Evolutionary conservation across 1,140 invertebrate species (phyloP).

Genomic region (Hydropsyche tenuis): DNA sequence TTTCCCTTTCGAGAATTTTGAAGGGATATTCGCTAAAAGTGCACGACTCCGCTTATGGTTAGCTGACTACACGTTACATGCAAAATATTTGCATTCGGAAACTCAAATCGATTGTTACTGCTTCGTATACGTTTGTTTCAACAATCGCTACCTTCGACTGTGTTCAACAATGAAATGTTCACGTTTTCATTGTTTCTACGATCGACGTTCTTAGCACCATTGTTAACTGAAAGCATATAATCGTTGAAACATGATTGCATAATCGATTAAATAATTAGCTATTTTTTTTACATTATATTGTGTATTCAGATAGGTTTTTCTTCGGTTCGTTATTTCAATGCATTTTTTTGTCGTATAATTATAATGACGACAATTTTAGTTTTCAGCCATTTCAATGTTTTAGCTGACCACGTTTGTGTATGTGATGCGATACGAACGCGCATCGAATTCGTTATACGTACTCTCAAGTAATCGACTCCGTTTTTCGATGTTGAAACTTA

Average conservation of each 20-base stretch:
- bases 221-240: slow-evolving; percentile 11
- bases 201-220: neutral
- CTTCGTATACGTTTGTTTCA: no score
- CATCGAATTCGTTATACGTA: slow-evolving; percentile 23
- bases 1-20: no score
- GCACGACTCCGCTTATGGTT: no score
- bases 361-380: neutral
- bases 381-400: no score
- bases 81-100: no score
- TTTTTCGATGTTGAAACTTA: slow-evolving; percentile 29
- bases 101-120: no score
- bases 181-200: slow-evolving; percentile 22
- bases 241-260: neutral
- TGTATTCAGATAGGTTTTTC: neutral
- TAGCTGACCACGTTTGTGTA: neutral
- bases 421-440: neutral
- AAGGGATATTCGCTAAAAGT: no score
- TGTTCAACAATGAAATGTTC: slow-evolving; percentile 12
- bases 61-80: no score
- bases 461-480: slow-evolving; percentile 19
- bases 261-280: neutral
- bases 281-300: neutral
- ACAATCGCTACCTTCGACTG: no score
- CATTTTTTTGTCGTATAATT: neutral
- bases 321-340: neutral